Percentiles rank a stretch among this genome's conserved stretches.
These are phyloP conservation scores for Troglohyphantes excavatus DNA, from an alignment of 2,888 invertebrate species.

Conservation along the genomic window DNA sequence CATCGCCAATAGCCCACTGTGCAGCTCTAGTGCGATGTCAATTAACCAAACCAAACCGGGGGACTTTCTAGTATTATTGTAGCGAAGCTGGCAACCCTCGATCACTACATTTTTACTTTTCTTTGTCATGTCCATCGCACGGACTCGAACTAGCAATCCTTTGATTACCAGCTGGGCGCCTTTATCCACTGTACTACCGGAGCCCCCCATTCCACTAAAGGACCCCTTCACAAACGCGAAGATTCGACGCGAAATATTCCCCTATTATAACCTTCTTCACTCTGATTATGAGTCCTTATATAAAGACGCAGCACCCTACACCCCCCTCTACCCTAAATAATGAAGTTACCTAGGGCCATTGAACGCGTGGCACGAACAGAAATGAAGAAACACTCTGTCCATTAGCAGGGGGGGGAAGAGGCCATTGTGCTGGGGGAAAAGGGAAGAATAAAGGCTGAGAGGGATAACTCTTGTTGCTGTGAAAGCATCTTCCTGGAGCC, in stretches of 20 bases:
- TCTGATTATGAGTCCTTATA: neutral
- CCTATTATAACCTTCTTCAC: neutral
- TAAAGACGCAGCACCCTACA: neutral
- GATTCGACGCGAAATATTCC: neutral
- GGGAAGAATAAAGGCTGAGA: neutral
- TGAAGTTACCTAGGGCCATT: neutral
- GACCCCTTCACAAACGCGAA: neutral
- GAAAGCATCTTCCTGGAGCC: neutral
- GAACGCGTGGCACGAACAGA: neutral
- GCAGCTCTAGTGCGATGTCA: too few relatives aligned
- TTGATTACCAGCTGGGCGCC: too few relatives aligned
- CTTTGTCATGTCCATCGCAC: too few relatives aligned
- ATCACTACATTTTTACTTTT: too few relatives aligned
- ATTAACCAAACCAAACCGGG: too few relatives aligned
- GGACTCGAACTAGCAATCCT: too few relatives aligned
- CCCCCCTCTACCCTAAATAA: slow-evolving; percentile 1
- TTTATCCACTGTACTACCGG: too few relatives aligned
- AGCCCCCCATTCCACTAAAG: too few relatives aligned
- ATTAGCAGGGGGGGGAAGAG: neutral
- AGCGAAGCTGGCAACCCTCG: too few relatives aligned
- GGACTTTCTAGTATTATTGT: too few relatives aligned
- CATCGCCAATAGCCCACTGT: too few relatives aligned
- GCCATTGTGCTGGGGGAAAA: too few relatives aligned
- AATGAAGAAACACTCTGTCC: neutral
- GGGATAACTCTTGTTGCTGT: slow-evolving; percentile 2